Evolutionary conservation across 2,113 vertebrate species (phyloP).

Genomic region (Catharus minimus): DNA sequence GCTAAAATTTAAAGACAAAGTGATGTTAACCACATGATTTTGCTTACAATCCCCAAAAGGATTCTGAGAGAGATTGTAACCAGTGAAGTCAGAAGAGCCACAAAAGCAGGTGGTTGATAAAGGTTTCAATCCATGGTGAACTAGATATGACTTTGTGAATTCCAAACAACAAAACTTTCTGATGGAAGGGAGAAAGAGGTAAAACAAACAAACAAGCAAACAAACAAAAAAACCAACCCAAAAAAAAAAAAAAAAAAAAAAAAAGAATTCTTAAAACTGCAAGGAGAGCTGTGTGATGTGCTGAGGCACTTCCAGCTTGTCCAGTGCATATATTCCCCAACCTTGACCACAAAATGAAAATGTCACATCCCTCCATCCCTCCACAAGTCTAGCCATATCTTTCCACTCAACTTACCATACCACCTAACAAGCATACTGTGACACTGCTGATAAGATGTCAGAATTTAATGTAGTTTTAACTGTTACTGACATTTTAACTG

Average conservation of each 20-base stretch:
- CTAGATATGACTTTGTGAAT: neutral
- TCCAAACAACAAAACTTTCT: neutral
- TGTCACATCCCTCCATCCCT: neutral
- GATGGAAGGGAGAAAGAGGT: rapidly evolving
- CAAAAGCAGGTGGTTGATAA: neutral
- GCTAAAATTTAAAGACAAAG: neutral
- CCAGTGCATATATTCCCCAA: neutral
- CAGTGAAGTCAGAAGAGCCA: neutral
- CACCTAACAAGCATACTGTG: neutral
- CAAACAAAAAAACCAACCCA: too few relatives aligned
- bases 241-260: neutral
- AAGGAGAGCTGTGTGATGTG: neutral
- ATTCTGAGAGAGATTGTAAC: neutral
- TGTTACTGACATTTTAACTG: neutral
- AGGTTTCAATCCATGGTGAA: neutral
- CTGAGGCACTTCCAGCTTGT: neutral
- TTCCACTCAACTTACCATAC: neutral
- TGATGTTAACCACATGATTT: neutral
- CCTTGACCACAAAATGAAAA: neutral
- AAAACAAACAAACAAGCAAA: neutral
- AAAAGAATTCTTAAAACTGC: neutral
- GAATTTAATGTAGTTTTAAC: neutral
- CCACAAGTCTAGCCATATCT: neutral
- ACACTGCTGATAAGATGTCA: neutral
- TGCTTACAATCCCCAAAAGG: neutral